A percentile compares a stretch with the other conserved stretches of the same genome.
Conservation (phyloP, 2,797 vertebrate species). For the Semotilus atromaculatus region DNA sequence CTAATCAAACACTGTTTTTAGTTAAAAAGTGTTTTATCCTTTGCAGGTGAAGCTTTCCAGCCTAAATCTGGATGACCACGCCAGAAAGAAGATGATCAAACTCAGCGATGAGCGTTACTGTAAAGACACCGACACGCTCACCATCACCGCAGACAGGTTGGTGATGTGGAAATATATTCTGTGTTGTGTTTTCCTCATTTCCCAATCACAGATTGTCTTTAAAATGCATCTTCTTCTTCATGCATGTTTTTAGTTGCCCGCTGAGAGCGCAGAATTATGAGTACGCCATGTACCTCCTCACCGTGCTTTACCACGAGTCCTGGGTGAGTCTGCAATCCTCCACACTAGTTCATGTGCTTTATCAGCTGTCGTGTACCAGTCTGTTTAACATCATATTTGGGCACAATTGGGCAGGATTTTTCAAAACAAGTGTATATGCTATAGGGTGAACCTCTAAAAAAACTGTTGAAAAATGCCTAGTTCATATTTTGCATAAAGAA, state of each 20-base stretch:
- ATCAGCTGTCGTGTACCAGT: too few relatives aligned
- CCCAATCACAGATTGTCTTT: background rate
- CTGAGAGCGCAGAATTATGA: constrained; percentile 91
- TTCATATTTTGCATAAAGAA: background rate
- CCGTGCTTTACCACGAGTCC: constrained; percentile 95
- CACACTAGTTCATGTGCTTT: background rate
- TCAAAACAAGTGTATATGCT: background rate
- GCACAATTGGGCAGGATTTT: background rate
- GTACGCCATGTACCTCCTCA: constrained; percentile 92
- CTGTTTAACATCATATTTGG: background rate
- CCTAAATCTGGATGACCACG: constrained; percentile 93
- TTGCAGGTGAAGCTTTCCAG: constrained; percentile 89
- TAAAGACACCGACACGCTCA: constrained; percentile 82
- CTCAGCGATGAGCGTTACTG: constrained; percentile 87
- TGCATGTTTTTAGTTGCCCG: constrained; percentile 82
- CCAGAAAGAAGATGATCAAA: constrained; percentile 91
- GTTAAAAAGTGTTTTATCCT: background rate
- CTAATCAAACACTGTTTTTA: background rate
- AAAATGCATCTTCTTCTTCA: background rate
- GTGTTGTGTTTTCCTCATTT: background rate
- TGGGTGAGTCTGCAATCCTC: constrained; percentile 84
- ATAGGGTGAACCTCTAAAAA: background rate
- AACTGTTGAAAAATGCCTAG: background rate
- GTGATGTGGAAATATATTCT: background rate
- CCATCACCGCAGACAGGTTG: constrained; percentile 89